Evolutionary conservation across 2,113 vertebrate genomes (phyloP), one percentile per base, ranked within the genome.

Genomic region (Ceratotherium simum): DNA sequence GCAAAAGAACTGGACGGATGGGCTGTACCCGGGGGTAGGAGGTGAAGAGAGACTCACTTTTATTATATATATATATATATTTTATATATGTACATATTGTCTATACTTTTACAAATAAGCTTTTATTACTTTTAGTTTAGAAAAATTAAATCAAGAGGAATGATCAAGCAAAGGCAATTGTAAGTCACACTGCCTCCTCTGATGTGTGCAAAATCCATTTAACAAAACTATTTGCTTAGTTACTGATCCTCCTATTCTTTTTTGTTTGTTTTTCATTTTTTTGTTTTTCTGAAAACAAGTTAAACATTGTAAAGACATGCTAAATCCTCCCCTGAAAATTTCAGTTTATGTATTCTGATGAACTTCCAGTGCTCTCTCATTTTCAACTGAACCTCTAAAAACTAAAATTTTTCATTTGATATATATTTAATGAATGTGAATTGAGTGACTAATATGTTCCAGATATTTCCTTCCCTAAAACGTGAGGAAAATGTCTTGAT

Each of bases 351-450:
- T 76, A 36, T 81, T 91, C 48, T 29, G 39, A 78, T 60, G 65
- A 97, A 96, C 27, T 29, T 62, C 29, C 58, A 16, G 12, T 36
- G 13, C 39, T 46, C 76, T 90, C 29, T 65, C 14, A 29, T 95
- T 82, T 93, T 91, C 67, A 85, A 70, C 39, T 31, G n/a, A 95
- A 81, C 69, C 70, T 16, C 84, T 85, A 81, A 95, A 91, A 96
- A 54, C 58, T 80, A 67, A 67, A 79, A 70, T 48, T 97, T 96
- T 90, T 46, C 48, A 75, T 51, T 87, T 36, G 27, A 78, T n/a
- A 95, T 69, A 96, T 93, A 96, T 95, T 73, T 81, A 96, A 21
- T 9, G 1, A 94, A 48, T 78, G 51, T 36, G 31, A 92, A 56
- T 31, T 79, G 62, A 86, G 42, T 86, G 51, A 70, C 60, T 96